A percentile compares a stretch with the other conserved stretches of the same genome.
phyloP scores from a whole-genome alignment of 2,888 invertebrate species.

The Dasypolia templi region DNA sequence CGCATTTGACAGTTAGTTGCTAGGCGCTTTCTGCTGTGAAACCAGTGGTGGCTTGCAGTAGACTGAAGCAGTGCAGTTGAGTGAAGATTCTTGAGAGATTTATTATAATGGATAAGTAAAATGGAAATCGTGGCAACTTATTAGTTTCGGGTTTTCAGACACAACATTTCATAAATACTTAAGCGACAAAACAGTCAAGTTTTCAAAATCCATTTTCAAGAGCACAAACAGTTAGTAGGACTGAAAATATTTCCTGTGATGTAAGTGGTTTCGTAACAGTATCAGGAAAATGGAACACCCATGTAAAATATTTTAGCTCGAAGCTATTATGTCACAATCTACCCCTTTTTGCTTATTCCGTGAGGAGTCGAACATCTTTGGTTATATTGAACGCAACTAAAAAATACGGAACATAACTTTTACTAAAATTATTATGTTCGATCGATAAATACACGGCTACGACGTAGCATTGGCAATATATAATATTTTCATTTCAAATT shows the following conservation, averaged over 20 bases:
- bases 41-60: not conserved
- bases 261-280: slow-evolving; percentile 35
- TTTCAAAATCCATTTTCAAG: slow-evolving; percentile 17
- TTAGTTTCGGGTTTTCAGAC: not conserved
- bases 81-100: not conserved
- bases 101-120: not conserved
- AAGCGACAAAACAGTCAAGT: slow-evolving; percentile 12
- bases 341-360: slow-evolving; percentile 21
- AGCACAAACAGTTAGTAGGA: slow-evolving; percentile 27
- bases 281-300: slow-evolving; percentile 32
- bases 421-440: not conserved
- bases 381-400: slow-evolving; percentile 8
- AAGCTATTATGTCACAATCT: slow-evolving; percentile 31
- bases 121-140: not conserved
- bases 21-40: not conserved
- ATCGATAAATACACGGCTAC: slow-evolving; percentile 19
- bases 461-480: slow-evolving; percentile 6
- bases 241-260: slow-evolving; percentile 20
- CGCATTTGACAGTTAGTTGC: not conserved
- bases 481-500: no score
- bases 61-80: no score
- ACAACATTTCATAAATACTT: not conserved
- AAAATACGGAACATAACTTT: not conserved
- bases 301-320: slow-evolving; percentile 23
- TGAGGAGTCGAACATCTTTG: slow-evolving; percentile 8